Base-by-base conservation (phyloP, 1,140 invertebrate species). In the Amyelois transitella region DNA sequence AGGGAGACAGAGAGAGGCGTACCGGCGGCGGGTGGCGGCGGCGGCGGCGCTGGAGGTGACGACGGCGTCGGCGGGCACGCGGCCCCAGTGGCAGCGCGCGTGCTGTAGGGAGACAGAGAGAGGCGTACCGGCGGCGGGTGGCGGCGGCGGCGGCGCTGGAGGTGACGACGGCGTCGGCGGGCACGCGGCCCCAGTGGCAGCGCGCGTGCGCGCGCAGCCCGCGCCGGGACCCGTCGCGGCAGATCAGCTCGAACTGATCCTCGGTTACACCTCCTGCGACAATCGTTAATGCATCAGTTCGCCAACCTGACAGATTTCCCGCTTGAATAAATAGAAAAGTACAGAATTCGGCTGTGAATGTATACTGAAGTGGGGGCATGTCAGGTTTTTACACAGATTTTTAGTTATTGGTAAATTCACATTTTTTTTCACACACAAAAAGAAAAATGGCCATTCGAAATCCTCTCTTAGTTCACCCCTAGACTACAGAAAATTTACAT, bases 181-280 rank as follows among this genome's bases (percentile, higher is more conserved):
- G 96, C 5, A 97, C 93, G 50, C 83, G 79, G 5, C 97, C 97
- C 94, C 97, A 96, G 79, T 97, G 94, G 75, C 97, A 99, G n/a
- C 82, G 77, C 12, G 89, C 83, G 87, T 94, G 98, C 25, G 96
- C 91, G 14, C 92, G 91, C 1, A 98, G 81, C 0, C 92, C 75
- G 25, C 84, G 89, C 1, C 94, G 90, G 6, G 89, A 91, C 0
- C 96, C 96, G 88, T 98, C 95, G 1, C 89, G 91, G 88, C 98
- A 99, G 0, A 99, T 84, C 17, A 99, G 80, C 73, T 97, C 93
- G 83, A 97, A 98, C 18, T 92, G 88, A 21, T 94, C 91, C 24
- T 92, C 91, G n/a, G 83, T 89, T 18, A 92, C 67, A 51, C 79
- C 88, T 70, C 90, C 91, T 93, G 70, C 65, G n/a, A 14, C 17